phyloP scores from a whole-genome alignment of 2,113 vertebrate species.

The Carollia perspicillata region DNA sequence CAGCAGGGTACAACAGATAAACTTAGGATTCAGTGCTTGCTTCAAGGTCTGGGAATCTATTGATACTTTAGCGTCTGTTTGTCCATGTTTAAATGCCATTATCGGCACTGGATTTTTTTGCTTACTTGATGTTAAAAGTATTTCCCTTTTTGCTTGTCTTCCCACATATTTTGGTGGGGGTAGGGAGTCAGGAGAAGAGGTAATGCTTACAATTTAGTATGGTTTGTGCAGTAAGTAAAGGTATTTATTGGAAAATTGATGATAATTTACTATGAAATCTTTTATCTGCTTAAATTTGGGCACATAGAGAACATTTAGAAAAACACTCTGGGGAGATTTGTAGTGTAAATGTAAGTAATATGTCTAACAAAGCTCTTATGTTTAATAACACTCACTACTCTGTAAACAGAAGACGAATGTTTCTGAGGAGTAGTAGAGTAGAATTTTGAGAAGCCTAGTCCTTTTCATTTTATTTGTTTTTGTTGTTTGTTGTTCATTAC shows the following conservation, averaged over 20 bases:
- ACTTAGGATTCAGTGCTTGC: slow-evolving; percentile 24
- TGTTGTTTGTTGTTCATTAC: not conserved
- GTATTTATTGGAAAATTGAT: slow-evolving; percentile 6
- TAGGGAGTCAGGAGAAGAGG: not conserved
- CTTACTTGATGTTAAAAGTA: slow-evolving; percentile 29
- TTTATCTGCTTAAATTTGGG: slow-evolving; percentile 17
- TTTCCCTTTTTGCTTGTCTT: not conserved
- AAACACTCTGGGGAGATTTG: not conserved
- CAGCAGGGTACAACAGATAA: not conserved
- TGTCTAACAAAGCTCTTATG: not conserved
- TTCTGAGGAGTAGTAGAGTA: not conserved
- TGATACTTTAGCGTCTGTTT: slow-evolving; percentile 15
- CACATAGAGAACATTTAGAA: slow-evolving; percentile 10
- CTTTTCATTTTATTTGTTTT: not conserved
- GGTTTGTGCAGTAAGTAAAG: slow-evolving; percentile 33
- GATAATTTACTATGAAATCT: not conserved
- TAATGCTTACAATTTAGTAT: slow-evolving; percentile 6
- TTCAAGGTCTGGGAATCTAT: slow-evolving; percentile 10
- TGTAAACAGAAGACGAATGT: slow-evolving; percentile 46
- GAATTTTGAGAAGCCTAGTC: not conserved
- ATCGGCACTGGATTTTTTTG: not conserved
- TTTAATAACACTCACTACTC: not conserved
- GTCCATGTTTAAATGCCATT: not conserved
- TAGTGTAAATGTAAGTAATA: slow-evolving; percentile 1
- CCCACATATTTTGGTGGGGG: not conserved